Conservation (phyloP, 2,888 invertebrate species). For the Conistra vaccinii region DNA sequence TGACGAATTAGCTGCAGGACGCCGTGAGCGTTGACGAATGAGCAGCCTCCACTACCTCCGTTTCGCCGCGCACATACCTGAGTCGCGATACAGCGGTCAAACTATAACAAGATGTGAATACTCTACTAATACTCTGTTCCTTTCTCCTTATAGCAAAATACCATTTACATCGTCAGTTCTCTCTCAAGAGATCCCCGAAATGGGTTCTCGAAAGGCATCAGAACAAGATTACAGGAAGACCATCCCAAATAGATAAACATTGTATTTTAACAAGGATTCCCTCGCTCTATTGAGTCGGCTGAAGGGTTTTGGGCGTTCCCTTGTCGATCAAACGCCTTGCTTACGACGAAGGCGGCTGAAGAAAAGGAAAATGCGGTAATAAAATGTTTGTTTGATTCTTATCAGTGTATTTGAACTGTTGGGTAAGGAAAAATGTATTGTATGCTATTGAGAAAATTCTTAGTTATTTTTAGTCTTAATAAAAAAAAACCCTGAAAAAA, state of each 20-base stretch:
- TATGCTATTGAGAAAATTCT: background rate
- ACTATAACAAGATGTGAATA: background rate
- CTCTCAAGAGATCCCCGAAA: constrained; percentile 31
- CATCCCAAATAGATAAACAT: constrained; percentile 58
- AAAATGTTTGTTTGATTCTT: constrained; percentile 46
- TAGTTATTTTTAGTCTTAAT: background rate
- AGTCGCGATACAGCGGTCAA: no score
- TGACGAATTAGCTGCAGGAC: no score
- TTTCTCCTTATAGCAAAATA: background rate
- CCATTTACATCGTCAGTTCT: constrained; percentile 7
- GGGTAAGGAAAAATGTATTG: background rate
- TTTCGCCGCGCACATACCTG: no score
- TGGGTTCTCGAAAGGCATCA: constrained; percentile 22
- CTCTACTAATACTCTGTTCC: background rate
- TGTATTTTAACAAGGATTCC: constrained; percentile 49
- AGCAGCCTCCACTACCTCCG: no score
- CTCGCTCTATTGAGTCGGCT: constrained; percentile 53
- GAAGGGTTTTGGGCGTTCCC: constrained; percentile 49
- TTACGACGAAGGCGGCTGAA: constrained; percentile 32
- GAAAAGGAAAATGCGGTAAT: constrained; percentile 31
- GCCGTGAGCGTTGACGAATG: no score
- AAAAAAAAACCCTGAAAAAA: background rate
- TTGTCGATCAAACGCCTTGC: constrained; percentile 59
- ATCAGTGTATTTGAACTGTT: constrained; percentile 26
- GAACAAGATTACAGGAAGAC: constrained; percentile 45